Percentiles rank a stretch among this genome's conserved stretches.
phyloP scores from a whole-genome alignment of 2,888 invertebrate species.

The Chesias legatella region DNA sequence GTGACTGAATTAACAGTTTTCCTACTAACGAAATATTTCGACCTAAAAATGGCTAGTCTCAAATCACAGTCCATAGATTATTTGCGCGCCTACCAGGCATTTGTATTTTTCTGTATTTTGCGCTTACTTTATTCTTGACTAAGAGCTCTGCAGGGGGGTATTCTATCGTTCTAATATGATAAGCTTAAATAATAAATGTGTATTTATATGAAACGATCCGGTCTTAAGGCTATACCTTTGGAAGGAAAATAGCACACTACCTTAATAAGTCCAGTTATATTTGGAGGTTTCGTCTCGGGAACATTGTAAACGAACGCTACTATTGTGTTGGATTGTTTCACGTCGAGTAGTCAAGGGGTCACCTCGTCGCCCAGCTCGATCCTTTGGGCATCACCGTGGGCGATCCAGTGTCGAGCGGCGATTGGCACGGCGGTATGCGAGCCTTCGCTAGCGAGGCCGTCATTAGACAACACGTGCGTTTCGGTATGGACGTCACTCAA shows the following conservation, averaged over 20 bases:
- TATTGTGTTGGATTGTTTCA: constrained; percentile 33
- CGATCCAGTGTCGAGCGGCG: constrained; percentile 77
- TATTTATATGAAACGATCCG: too few relatives aligned
- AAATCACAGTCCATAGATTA: constrained; percentile 36
- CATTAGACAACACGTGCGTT: constrained; percentile 77
- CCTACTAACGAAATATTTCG: constrained; percentile 49
- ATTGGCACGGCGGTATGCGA: constrained; percentile 73
- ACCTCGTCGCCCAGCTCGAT: constrained; percentile 95
- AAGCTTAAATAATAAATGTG: too few relatives aligned
- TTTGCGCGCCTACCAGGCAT: constrained; percentile 11
- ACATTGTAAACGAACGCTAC: constrained; percentile 15
- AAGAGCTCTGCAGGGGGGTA: too few relatives aligned
- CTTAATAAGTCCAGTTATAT: too few relatives aligned
- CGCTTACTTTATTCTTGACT: constrained; percentile 21
- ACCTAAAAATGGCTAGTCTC: constrained; percentile 73
- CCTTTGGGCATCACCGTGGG: constrained; percentile 93
- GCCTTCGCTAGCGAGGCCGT: constrained; percentile 77
- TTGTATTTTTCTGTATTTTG: constrained; percentile 19
- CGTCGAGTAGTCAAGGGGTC: constrained; percentile 90
- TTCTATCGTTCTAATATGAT: too few relatives aligned
- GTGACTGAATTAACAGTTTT: constrained; percentile 12
- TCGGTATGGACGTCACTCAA: constrained; percentile 62
- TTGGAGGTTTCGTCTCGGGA: too few relatives aligned
- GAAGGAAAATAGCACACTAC: too few relatives aligned
- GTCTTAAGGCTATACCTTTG: too few relatives aligned